Evolutionary conservation across 1,140 invertebrate genomes (phyloP), one percentile per base, ranked within the genome.

Genomic region (Dreissena rostriformis): DNA sequence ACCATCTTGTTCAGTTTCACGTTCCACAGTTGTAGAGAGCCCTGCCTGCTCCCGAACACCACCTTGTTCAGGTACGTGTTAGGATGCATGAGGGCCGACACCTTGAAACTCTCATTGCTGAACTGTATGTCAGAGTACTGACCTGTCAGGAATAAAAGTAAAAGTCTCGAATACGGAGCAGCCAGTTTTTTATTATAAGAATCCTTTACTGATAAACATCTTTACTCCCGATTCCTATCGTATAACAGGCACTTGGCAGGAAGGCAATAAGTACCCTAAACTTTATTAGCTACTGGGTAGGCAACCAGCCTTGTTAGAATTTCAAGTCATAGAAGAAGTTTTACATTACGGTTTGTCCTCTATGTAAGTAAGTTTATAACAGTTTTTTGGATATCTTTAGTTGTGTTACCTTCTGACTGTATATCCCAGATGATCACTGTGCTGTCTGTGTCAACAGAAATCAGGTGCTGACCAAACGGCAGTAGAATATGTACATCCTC

Each of bases 61-160:
- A 99, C 95, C 94, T 99, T 99, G 92, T 99, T 99, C 2, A 98
- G 92, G 91, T 99, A 99, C 0, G 98, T 98, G 66, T 95, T 96
- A 2, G 98, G 98, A 95, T 99, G 98, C 68, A 96, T 94, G 1
- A 98, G 85, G 0, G 96, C 94, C 0, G 96, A 96, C 15, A 99
- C 96, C 89, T 96, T 94, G 91, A 99, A 98, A 19, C 93, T 92
- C 0, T 95, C 92, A n/a, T 95, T 94, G 85, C 95, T 95, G 91
- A 98, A 98, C 8, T 90, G 67, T 83, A 95, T 91, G 80, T 95
- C 93, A 67, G 93, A 86, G 85, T 93, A 94, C 10, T 93, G 24
- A 61, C 93, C 93, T 93, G 86, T 29, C 86, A 39, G 8, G 39
- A 39, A 39, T 39, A 39, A 39, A 39, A 39, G 39, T 39, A 39